These are phyloP conservation scores for Thunnus thynnus DNA, from an alignment of 2,113 vertebrate genomes.

Conservation along the genomic window DNA sequence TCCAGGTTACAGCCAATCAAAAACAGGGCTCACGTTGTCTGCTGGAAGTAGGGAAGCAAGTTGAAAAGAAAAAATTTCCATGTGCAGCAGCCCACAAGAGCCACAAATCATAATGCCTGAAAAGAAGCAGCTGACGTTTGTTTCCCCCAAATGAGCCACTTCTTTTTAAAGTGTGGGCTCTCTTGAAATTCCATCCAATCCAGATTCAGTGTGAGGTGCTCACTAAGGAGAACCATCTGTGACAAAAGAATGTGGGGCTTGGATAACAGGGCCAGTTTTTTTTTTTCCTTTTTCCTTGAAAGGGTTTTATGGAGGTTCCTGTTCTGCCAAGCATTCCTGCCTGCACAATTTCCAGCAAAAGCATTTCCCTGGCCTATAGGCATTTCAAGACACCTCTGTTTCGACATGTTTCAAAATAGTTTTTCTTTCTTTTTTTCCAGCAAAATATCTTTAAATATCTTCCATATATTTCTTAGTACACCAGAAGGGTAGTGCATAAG, in stretches of 20 bases:
- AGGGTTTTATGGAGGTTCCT: constrained; percentile 53
- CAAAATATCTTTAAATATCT: constrained; percentile 8
- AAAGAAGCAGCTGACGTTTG: constrained; percentile 66
- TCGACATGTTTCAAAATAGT: constrained; percentile 18
- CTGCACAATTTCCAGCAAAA: constrained; percentile 54
- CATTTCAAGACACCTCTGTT: constrained; percentile 27
- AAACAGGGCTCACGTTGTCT: constrained; percentile 11
- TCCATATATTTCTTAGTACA: not conserved
- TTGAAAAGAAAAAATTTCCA: constrained; percentile 43
- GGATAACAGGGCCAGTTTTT: constrained; percentile 32
- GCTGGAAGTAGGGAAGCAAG: constrained; percentile 13
- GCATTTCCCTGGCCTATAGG: constrained; percentile 39
- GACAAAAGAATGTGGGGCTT: constrained; percentile 71
- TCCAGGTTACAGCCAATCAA: not conserved
- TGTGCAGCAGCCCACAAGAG: constrained; percentile 51
- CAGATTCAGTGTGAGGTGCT: constrained; percentile 36
- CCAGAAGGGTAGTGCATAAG: not conserved
- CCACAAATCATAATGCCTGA: constrained; percentile 58
- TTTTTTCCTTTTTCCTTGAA: constrained; percentile 63
- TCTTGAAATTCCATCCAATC: constrained; percentile 62
- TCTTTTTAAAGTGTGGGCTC: constrained; percentile 54
- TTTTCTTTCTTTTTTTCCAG: not conserved
- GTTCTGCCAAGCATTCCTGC: constrained; percentile 68
- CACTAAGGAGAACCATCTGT: constrained; percentile 77
- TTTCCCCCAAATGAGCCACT: constrained; percentile 60